phyloP scores from a whole-genome alignment of 2,888 invertebrate species.

The Cheilosia variabilis region DNA sequence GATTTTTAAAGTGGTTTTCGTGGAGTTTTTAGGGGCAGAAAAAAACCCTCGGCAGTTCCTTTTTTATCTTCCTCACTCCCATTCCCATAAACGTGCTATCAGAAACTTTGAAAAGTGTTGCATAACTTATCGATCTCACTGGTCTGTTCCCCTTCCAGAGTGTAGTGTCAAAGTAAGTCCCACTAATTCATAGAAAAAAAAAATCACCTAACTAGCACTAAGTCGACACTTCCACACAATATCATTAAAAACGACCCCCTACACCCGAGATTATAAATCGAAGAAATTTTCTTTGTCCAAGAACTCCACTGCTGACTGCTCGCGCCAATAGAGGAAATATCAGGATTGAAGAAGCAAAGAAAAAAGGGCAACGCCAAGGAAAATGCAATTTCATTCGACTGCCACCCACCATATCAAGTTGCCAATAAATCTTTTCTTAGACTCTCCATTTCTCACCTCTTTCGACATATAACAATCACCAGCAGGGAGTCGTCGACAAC shows the following conservation, averaged over 20 bases:
- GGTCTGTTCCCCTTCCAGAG: too few relatives aligned
- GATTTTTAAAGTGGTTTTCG: too few relatives aligned
- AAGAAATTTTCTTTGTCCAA: constrained; percentile 34
- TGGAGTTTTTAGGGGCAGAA: too few relatives aligned
- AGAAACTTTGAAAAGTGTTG: too few relatives aligned
- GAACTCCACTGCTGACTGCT: constrained; percentile 17
- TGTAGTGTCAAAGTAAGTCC: too few relatives aligned
- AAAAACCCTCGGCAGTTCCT: too few relatives aligned
- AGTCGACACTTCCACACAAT: background rate
- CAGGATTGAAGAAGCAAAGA: background rate
- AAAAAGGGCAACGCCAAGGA: background rate
- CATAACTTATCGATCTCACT: too few relatives aligned
- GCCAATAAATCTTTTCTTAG: constrained; percentile 58
- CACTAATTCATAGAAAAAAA: too few relatives aligned
- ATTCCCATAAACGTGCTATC: too few relatives aligned
- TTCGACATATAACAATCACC: constrained; percentile 19
- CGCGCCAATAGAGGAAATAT: constrained; percentile 9
- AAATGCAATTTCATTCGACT: constrained; percentile 52
- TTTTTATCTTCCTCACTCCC: too few relatives aligned
- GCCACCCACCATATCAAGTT: constrained; percentile 48
- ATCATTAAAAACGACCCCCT: background rate
- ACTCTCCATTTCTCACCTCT: constrained; percentile 35
- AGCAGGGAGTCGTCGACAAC: background rate
- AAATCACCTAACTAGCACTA: background rate
- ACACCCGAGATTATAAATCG: background rate